Base-by-base conservation (phyloP, 1,140 invertebrate genomes). In the Hetaerina americana region DNA sequence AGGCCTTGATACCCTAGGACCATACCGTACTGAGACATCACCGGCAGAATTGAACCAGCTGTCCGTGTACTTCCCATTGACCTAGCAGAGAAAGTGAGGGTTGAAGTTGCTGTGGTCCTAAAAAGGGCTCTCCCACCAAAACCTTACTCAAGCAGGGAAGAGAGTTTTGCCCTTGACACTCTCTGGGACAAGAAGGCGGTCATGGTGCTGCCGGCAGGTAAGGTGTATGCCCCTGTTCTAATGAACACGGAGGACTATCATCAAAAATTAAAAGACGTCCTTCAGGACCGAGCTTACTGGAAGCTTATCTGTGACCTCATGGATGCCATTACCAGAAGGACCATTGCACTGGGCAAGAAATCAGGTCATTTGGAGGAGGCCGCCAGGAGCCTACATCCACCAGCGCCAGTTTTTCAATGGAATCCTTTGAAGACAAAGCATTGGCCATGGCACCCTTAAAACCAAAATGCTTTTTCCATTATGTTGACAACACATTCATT, bases 401-500 rank as follows among this genome's bases (percentile, higher is more conserved):
- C n/a, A n/a, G n/a, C n/a, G n/a, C n/a, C n/a, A n/a, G n/a, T n/a
- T n/a, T n/a, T n/a, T n/a, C n/a, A n/a, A n/a, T n/a, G n/a, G n/a
- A n/a, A n/a, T n/a, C n/a, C n/a, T n/a, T n/a, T 15, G 71, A 70
- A n/a, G n/a, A n/a, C n/a, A 66, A 72, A 2, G 12, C 28, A 57
- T 26, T 68, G 1, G 31, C 69, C 0, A 5, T 1, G 12, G 22
- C 31, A 12, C 71, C 71, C n/a, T 8, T 12, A 27, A 49, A 29
- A 5, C 66, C 71, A 26, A 67, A 29, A 26, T 72, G 69, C 29
- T 73, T 66, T 24, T 24, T 24, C 15, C 1, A 71, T 28, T 73
- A 75, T 67, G 72, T 75, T 6, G 73, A 73, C 40, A 66, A 75
- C 40, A 28, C 70, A 0, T 71, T 73, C 22, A 26, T 66, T 25